Percentiles rank a stretch among this genome's conserved stretches.
phyloP scores from a whole-genome alignment of 2,888 invertebrate genomes.

The Crioceris asparagi region DNA sequence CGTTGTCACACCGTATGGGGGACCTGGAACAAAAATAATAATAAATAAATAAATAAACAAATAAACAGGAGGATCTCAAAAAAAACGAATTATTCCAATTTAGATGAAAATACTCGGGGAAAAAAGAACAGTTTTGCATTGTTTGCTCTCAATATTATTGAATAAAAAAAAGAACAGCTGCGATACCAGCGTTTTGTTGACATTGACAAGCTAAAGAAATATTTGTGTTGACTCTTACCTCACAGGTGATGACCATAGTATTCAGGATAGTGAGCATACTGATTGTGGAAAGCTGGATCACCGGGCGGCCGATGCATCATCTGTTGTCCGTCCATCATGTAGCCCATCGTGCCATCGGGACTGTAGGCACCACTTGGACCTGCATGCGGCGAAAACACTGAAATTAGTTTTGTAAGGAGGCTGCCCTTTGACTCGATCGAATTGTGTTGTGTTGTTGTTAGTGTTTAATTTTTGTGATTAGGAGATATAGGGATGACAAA shows the following conservation, averaged over 20 bases:
- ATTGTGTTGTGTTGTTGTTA: not conserved
- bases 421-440: slow-evolving; percentile 34
- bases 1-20: slow-evolving; percentile 36
- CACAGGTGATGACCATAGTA: slow-evolving; percentile 91
- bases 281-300: slow-evolving; percentile 88
- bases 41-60: too few relatives aligned
- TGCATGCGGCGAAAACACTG: slow-evolving; percentile 85
- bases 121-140: too few relatives aligned
- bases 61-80: too few relatives aligned
- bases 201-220: too few relatives aligned
- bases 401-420: slow-evolving; percentile 47
- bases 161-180: too few relatives aligned
- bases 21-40: slow-evolving; percentile 35
- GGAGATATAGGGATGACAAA: too few relatives aligned
- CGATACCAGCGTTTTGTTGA: too few relatives aligned
- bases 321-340: slow-evolving; percentile 97
- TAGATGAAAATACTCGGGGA: too few relatives aligned
- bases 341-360: slow-evolving; percentile 92
- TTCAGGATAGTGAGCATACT: slow-evolving; percentile 85
- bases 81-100: too few relatives aligned
- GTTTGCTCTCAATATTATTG: too few relatives aligned
- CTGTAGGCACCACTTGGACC: slow-evolving; percentile 93
- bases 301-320: slow-evolving; percentile 95
- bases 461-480: too few relatives aligned
- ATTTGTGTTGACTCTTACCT: too few relatives aligned